Evolutionary conservation across 2,797 vertebrate genomes (phyloP).

Genomic region (Phaenicophaeus curvirostris): DNA sequence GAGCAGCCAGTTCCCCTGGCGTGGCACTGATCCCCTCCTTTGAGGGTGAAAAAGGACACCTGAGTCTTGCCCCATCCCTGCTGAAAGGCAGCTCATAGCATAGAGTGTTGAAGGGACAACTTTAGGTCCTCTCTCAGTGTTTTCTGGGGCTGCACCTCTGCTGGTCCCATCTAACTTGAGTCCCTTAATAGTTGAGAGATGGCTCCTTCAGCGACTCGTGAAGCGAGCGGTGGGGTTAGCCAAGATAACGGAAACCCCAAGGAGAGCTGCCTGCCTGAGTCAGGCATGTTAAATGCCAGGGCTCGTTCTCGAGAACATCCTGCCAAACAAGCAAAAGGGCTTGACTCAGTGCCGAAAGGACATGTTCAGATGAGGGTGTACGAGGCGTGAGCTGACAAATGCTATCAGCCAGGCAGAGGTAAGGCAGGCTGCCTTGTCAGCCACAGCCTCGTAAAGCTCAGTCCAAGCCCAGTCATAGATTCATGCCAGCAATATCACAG

Average conservation of each 20-base stretch:
- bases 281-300: background rate
- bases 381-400: background rate
- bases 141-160: too few species aligned
- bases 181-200: background rate
- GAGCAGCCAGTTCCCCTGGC: accelerated
- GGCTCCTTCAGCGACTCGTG: background rate
- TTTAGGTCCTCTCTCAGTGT: accelerated
- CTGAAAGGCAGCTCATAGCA: background rate
- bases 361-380: accelerated
- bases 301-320: background rate
- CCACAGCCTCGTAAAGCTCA: background rate
- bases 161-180: background rate
- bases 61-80: background rate
- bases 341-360: background rate
- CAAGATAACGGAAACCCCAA: background rate
- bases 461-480: background rate
- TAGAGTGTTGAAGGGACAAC: background rate
- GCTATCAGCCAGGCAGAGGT: background rate
- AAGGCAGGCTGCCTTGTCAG: background rate
- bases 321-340: background rate
- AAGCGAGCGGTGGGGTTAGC: background rate
- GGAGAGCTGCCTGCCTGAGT: background rate
- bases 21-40: background rate
- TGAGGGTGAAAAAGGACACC: background rate
- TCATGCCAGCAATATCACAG: accelerated